A percentile compares a stretch with the other conserved stretches of the same genome.
phyloP scores from a whole-genome alignment of 2,113 vertebrate genomes.

The Bos taurus region ARS-UCD2.0 NC_037343.1:45359501-45360000 shows the following conservation, averaged over 20 bases:
- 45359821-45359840: not conserved
- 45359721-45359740: not conserved
- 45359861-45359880: conserved; percentile 60
- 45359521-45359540: not conserved
- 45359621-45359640: not conserved
- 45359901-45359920: conserved; percentile 66
- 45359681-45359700: not conserved
- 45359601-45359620: not conserved
- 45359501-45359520: not conserved
- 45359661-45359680: not conserved
- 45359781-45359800: not conserved
- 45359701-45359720: not conserved
- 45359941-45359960: conserved; percentile 74
- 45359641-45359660: not conserved
- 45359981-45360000: conserved; percentile 61
- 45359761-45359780: not conserved
- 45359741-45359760: not conserved
- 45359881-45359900: conserved; percentile 78
- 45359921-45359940: conserved; percentile 73
- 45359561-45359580: not conserved
- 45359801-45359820: conserved; percentile 46
- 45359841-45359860: conserved; percentile 5
- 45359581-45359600: not conserved
- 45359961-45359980: conserved; percentile 69
- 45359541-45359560: not conserved